These are phyloP conservation scores for Microctenopoma lineatum DNA, from an alignment of 2,797 vertebrate species.

Conservation along the genomic window DNA sequence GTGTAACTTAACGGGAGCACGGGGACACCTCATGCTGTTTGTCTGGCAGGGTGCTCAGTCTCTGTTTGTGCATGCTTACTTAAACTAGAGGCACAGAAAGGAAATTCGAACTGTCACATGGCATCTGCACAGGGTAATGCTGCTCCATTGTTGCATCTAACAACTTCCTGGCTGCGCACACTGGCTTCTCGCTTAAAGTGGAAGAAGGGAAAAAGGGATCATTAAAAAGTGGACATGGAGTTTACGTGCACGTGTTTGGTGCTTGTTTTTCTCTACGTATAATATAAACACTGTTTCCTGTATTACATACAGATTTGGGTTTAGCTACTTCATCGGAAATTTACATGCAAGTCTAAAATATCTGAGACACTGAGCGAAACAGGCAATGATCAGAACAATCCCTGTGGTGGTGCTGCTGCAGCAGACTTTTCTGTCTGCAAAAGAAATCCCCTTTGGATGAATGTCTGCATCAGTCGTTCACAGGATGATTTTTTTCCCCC, in stretches of 20 bases:
- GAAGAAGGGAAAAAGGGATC: background rate
- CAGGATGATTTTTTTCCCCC: slow-evolving; percentile 21
- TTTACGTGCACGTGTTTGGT: background rate
- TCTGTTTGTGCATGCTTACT: slow-evolving; percentile 34
- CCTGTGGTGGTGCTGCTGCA: slow-evolving; percentile 16
- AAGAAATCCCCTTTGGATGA: slow-evolving; percentile 61
- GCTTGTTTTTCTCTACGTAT: slow-evolving; percentile 7
- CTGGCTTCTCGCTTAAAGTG: slow-evolving; percentile 22
- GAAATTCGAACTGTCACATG: slow-evolving; percentile 72
- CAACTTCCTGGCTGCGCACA: slow-evolving; percentile 38
- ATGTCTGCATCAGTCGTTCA: slow-evolving; percentile 55
- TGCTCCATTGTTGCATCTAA: slow-evolving; percentile 46
- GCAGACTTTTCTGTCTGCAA: slow-evolving; percentile 34
- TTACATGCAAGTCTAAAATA: background rate
- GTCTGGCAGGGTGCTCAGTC: slow-evolving; percentile 44
- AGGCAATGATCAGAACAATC: background rate
- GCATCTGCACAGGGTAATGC: slow-evolving; percentile 45
- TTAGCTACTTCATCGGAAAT: background rate
- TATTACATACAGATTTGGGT: slow-evolving; percentile 3
- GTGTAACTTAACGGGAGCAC: slow-evolving; percentile 68
- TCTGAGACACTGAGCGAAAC: background rate
- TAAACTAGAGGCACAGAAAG: slow-evolving; percentile 21
- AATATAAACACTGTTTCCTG: background rate
- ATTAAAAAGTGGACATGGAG: background rate
- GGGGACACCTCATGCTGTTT: slow-evolving; percentile 60